Evolutionary conservation across 2,113 vertebrate genomes (phyloP), one percentile per base, ranked within the genome.

Genomic region (Lasiurus cinereus): DNA sequence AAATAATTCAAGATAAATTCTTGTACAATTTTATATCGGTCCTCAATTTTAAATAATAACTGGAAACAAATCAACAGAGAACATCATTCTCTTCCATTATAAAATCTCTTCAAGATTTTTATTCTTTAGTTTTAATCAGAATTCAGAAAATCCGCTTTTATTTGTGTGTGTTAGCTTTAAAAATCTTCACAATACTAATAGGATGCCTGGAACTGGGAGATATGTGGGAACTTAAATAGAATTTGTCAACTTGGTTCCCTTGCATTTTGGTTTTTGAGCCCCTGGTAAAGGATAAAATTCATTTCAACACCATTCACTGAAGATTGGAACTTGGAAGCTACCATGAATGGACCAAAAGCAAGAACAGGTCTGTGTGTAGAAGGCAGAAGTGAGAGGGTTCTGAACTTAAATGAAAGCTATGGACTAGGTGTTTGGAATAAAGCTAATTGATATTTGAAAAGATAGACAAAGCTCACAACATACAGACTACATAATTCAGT

Each of bases 61-160:
- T 59, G 24, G 2, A 6, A 90, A 76, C 5, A 14, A 69, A 94
- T 82, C 10, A 77, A 46, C 31, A 36, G 31, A 74, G 54, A 78
- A 43, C 0, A 16, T 62, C 11, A 33, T 50, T 86, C 50, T 54
- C 76, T 78, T 74, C 74, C 39, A 59, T 69, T 93, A 64, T 39
- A 92, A 95, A 95, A 93, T 95, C 27, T 69, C 48, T 95, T 83
- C 7, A 56, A 89, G n/a, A 5, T 56, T 96, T 96, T 95, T 79
- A 43, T 78, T 88, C 31, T 73, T 87, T 94, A 84, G 87, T 92
- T 96, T n/a, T 84, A 95, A 82, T 84, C 48, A 90, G 52, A 94
- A 94, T 62, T 14, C 21, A 93, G 27, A 72, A 84, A 90, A 82
- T 70, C 56, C 18, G 54, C 64, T 87, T 82, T 78, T 91, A 64